Evolutionary conservation across 2,797 vertebrate genomes (phyloP).

Genomic region (Amniataba percoides): DNA sequence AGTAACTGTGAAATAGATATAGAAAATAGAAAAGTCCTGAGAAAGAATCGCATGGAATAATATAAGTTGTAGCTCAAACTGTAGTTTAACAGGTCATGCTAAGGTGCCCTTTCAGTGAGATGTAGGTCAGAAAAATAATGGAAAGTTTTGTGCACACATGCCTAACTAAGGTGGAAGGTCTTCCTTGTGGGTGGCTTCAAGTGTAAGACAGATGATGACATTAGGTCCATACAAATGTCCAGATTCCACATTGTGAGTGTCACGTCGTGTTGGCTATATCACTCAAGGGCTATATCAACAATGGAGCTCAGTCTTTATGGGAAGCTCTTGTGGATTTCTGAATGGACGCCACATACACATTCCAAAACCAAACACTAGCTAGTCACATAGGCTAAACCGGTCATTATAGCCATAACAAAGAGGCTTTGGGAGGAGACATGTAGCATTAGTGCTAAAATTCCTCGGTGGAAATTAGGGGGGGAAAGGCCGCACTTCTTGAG

Average conservation of each 20-base stretch:
- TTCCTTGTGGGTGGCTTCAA: conserved; percentile 27
- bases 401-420: conserved; percentile 83
- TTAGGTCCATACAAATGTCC: conserved; percentile 67
- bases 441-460: conserved; percentile 76
- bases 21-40: not conserved
- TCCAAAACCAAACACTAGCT: conserved; percentile 82
- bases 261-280: conserved; percentile 69
- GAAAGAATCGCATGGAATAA: not conserved
- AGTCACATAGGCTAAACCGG: conserved; percentile 73
- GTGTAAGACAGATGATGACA: conserved; percentile 63
- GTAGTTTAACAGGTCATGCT: not conserved
- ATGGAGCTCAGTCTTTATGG: conserved; percentile 71
- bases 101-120: not conserved
- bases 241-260: conserved; percentile 76
- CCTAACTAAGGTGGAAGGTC: conserved; percentile 14
- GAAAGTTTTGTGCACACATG: conserved; percentile 6
- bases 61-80: not conserved
- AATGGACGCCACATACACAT: conserved; percentile 69
- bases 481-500: conserved; percentile 63
- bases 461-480: conserved; percentile 67
- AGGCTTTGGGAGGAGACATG: conserved; percentile 75
- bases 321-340: conserved; percentile 68
- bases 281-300: conserved; percentile 75
- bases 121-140: conserved; percentile 24
- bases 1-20: not conserved